Conservation (phyloP, 1,140 invertebrate species). For the Pseudachorutes palmiensis region DNA sequence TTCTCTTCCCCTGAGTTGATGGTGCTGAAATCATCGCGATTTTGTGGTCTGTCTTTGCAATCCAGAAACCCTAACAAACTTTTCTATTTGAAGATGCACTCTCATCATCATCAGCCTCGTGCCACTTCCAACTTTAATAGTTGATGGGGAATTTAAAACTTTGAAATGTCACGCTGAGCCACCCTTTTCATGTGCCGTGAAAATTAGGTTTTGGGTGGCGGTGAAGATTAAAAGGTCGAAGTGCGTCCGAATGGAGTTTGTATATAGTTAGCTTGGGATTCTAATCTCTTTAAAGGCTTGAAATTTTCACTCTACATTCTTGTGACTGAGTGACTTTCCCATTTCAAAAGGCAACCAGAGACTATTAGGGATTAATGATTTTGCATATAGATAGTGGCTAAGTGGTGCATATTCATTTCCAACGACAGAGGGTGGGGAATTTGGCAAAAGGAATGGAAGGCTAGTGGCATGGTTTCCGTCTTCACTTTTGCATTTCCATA, state of each 20-base stretch:
- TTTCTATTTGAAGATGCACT: neutral
- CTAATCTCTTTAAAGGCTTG: neutral
- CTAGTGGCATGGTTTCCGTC: neutral
- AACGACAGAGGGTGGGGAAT: neutral
- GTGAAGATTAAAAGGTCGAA: neutral
- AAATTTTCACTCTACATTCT: neutral
- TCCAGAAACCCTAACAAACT: too few species aligned
- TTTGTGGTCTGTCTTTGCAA: too few species aligned
- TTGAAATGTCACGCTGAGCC: conserved; percentile 6
- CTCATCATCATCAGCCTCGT: neutral
- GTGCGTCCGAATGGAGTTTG: neutral
- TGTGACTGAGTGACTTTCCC: neutral
- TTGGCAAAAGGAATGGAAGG: neutral
- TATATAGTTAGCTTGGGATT: neutral
- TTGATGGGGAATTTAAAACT: neutral
- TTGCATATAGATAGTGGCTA: neutral
- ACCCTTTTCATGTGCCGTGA: conserved; percentile 6
- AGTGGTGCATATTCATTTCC: conserved; percentile 10
- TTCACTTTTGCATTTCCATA: neutral
- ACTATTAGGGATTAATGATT: conserved; percentile 6
- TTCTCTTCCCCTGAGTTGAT: too few species aligned
- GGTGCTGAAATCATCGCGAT: too few species aligned
- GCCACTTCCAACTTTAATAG: neutral
- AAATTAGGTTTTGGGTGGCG: conserved; percentile 1
- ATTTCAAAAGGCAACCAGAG: neutral